Base-by-base conservation (phyloP, 2,888 invertebrate species). In the Caenorhabditis zanzibari region DNA sequence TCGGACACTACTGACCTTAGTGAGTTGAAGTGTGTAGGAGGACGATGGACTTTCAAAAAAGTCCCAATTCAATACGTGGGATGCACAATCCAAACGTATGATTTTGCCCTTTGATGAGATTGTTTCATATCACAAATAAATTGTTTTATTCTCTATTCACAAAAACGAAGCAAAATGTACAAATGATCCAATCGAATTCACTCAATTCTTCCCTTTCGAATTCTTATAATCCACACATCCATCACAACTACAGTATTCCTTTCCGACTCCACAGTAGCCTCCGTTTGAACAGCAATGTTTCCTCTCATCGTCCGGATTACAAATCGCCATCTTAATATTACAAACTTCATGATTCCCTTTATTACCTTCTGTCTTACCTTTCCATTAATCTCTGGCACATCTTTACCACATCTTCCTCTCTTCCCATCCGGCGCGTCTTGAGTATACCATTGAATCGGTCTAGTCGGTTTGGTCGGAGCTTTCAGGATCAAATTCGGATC, bases 231-330 rank as follows among this genome's bases (percentile, higher is more conserved):
- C 86, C 12, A 89, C 76, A 69, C 90, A 90, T 0, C 89, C 88
- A 24, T 82, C 79, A 44, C 90, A 90, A 24, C 84, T 81, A 35
- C 90, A 90, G 71, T 87, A 89, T 10, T 88, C 88, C 49, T 84
- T 64, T 22, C 71, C 64, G 7, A 74, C 74, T 22, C 89, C 89
- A 75, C 89, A 89, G 71, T 86, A 89, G 12, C 89, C 89, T 1
- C 84, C 89, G 49, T 81, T 85, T 1, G 88, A 88, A 63, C 89
- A 89, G 54, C 89, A 89, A 22, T 85, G 76, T 3, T 86, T 85
- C 0, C 69, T 52, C 4, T 77, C 63, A 52, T 87, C 87, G 28
- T 89, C 89, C 0, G 89, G 88, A n/a, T 89, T 88, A 63, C 89
- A 89, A 16, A 76, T 76, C 1, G 76, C 47, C 16, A 58, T 68